Evolutionary conservation across 2,797 vertebrate species (phyloP).

Genomic region (Crax fasciolata): DNA sequence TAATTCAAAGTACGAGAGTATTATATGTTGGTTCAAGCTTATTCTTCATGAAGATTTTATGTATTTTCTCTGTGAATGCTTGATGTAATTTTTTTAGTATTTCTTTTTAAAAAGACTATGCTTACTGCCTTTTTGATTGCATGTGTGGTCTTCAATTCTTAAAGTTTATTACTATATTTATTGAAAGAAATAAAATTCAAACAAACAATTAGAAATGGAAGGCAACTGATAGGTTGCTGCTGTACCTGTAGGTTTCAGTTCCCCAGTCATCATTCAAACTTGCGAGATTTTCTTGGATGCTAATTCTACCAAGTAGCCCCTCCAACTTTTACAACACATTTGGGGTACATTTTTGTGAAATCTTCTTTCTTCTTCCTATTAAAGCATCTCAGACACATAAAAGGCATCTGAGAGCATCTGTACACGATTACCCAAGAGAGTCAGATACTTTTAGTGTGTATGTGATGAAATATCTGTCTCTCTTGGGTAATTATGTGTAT

Average conservation of each 20-base stretch:
- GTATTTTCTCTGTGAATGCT: conserved; percentile 11
- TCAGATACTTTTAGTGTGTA: background rate
- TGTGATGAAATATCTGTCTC: conserved; percentile 49
- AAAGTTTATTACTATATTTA: conserved; percentile 69
- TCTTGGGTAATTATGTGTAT: conserved; percentile 34
- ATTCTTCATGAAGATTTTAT: background rate
- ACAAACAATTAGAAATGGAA: conserved; percentile 63
- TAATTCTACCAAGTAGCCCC: conserved; percentile 8
- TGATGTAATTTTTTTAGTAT: conserved; percentile 35
- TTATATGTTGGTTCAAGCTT: background rate
- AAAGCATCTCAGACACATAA: conserved; percentile 22
- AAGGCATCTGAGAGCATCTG: conserved; percentile 5
- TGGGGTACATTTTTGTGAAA: conserved; percentile 51
- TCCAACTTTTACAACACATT: conserved; percentile 2
- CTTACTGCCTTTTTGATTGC: conserved; percentile 60
- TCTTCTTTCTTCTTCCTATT: conserved; percentile 16
- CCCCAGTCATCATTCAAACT: conserved; percentile 22
- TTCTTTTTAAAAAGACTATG: conserved; percentile 25
- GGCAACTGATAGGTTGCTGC: conserved; percentile 40
- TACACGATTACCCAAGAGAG: conserved; percentile 20
- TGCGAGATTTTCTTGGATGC: background rate
- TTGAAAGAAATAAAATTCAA: conserved; percentile 69
- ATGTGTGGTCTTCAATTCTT: conserved; percentile 44
- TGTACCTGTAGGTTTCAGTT: conserved; percentile 5
- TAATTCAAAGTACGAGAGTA: background rate